Conservation (phyloP, 2,888 invertebrate species). For the Nomada ferruginata region DNA sequence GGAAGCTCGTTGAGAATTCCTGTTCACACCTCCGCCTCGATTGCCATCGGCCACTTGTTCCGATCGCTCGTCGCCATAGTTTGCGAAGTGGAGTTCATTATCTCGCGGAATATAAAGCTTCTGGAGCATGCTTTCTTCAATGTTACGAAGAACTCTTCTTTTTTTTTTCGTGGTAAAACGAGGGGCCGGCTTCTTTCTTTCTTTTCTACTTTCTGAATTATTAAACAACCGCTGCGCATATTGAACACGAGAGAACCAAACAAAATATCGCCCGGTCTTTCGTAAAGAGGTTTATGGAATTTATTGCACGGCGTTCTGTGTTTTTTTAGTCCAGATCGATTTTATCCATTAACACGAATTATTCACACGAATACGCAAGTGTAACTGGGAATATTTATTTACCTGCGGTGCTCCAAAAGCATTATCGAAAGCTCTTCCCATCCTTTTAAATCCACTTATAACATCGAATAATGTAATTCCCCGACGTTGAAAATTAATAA, state of each 20-base stretch:
- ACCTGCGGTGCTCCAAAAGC: not conserved
- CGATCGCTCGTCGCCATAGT: not conserved
- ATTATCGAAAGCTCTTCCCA: constrained; percentile 13
- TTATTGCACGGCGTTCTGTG: not conserved
- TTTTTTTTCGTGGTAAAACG: not conserved
- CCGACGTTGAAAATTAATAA: constrained; percentile 17
- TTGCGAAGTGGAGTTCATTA: not conserved
- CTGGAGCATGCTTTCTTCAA: too few species aligned
- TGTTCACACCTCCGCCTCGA: constrained; percentile 5
- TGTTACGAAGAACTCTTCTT: not conserved
- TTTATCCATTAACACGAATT: not conserved
- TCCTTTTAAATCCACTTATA: constrained; percentile 27
- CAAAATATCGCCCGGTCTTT: not conserved
- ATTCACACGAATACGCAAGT: not conserved
- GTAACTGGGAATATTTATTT: constrained; percentile 1
- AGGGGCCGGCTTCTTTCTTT: not conserved
- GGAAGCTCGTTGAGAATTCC: constrained; percentile 3
- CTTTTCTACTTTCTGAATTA: not conserved
- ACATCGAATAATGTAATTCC: constrained; percentile 5
- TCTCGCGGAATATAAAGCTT: not conserved
- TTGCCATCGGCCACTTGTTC: constrained; percentile 7
- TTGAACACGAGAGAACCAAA: not conserved
- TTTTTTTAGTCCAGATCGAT: not conserved
- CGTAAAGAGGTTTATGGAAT: not conserved
- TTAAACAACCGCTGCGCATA: not conserved